Evolutionary conservation across 2,113 vertebrate genomes (phyloP).

Genomic region (Vulpes lagopus): DNA sequence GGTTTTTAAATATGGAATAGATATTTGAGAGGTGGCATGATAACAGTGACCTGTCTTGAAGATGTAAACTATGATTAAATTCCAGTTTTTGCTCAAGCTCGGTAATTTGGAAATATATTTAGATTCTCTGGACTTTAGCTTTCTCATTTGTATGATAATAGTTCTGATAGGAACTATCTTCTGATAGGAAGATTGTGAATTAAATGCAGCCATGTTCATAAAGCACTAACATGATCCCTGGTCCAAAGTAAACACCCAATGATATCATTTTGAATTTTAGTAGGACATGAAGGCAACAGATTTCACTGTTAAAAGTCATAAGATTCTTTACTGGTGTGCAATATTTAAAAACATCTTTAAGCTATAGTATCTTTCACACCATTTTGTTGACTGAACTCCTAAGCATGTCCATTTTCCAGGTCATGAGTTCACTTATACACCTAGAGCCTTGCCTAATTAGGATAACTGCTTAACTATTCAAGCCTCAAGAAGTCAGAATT

Average conservation of each 20-base stretch:
- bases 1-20: neutral
- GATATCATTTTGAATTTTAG: neutral
- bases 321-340: neutral
- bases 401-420: conserved; percentile 1
- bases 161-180: neutral
- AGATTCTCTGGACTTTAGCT: neutral
- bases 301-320: neutral
- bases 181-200: neutral
- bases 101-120: neutral
- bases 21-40: neutral
- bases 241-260: neutral
- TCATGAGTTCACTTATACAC: neutral
- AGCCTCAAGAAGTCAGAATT: conserved; percentile 18
- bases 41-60: neutral
- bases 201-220: neutral
- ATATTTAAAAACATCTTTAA: neutral
- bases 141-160: neutral
- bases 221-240: neutral
- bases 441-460: conserved; percentile 27
- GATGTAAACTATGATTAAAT: neutral
- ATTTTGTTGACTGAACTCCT: conserved; percentile 11
- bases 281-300: neutral
- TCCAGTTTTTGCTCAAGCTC: neutral
- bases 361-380: neutral
- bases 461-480: conserved; percentile 55